phyloP scores from a whole-genome alignment of 2,113 vertebrate species.

The Hippocampus mohnikei region DNA sequence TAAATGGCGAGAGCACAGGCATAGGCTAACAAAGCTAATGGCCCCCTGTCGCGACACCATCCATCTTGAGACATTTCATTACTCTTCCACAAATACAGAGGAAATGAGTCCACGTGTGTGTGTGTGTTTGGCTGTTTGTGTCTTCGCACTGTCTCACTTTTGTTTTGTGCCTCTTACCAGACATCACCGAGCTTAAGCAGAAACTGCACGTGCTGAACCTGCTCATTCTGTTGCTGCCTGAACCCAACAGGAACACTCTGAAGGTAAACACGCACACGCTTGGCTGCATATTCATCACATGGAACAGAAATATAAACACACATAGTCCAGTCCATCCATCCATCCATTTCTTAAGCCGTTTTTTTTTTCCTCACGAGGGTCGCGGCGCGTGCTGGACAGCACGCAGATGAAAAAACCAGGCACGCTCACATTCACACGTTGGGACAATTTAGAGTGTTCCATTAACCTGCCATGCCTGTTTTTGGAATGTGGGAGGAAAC shows the following conservation, averaged over 20 bases:
- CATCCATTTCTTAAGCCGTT: too few species aligned
- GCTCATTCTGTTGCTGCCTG: slow-evolving; percentile 83
- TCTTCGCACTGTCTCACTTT: slow-evolving; percentile 7
- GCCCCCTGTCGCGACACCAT: slow-evolving; percentile 55
- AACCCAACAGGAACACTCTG: slow-evolving; percentile 84
- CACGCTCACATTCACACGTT: too few species aligned
- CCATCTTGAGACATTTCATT: slow-evolving; percentile 55
- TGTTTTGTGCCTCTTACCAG: slow-evolving; percentile 49
- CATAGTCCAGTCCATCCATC: too few species aligned
- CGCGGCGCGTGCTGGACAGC: too few species aligned
- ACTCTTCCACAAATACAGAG: slow-evolving; percentile 46
- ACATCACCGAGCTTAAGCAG: slow-evolving; percentile 83
- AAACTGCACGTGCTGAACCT: slow-evolving; percentile 86
- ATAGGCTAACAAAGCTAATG: slow-evolving; percentile 61
- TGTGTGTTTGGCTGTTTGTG: slow-evolving; percentile 23
- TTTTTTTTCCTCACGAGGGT: too few species aligned
- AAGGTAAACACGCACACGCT: slow-evolving; percentile 73
- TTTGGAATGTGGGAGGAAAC: too few species aligned
- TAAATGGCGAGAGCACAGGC: slow-evolving; percentile 43
- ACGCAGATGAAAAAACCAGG: too few species aligned
- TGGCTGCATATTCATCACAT: not conserved
- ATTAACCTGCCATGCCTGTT: too few species aligned
- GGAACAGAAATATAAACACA: not conserved
- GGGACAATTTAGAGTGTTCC: too few species aligned
- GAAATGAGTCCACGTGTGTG: slow-evolving; percentile 51